Conservation (phyloP, 2,797 vertebrate genomes). For the Philypnodon macrostomus region DNA sequence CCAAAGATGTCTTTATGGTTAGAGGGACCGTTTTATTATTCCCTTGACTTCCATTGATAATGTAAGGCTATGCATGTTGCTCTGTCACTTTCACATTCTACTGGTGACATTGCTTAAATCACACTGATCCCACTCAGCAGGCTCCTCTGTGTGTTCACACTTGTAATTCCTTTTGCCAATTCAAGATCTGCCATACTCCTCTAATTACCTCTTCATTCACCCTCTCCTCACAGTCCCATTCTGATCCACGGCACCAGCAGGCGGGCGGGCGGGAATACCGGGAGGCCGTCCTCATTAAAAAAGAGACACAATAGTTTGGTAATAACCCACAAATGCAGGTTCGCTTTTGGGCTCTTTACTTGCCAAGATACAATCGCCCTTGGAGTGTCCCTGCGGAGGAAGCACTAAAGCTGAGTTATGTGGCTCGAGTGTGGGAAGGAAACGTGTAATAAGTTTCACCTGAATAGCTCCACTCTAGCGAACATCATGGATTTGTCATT, state of each 20-base stretch:
- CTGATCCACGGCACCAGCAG: constrained; percentile 30
- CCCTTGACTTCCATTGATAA: too few relatives aligned
- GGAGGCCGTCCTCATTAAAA: constrained; percentile 59
- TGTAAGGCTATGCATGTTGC: constrained; percentile 12
- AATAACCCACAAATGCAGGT: constrained; percentile 54
- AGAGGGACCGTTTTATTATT: too few relatives aligned
- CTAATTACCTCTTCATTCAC: constrained; percentile 69
- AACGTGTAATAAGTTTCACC: constrained; percentile 75
- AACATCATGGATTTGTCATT: constrained; percentile 72
- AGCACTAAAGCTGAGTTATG: constrained; percentile 67
- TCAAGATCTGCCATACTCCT: constrained; percentile 52
- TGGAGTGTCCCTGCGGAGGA: constrained; percentile 60
- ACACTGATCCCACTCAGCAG: constrained; percentile 42
- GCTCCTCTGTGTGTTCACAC: constrained; percentile 48
- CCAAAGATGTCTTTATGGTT: too few relatives aligned
- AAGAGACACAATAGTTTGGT: constrained; percentile 45
- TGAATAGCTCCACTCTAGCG: constrained; percentile 71
- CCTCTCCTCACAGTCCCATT: constrained; percentile 55
- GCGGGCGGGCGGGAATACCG: constrained; percentile 55
- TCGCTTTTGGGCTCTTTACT: constrained; percentile 54
- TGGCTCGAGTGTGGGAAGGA: constrained; percentile 71
- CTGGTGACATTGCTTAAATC: constrained; percentile 26
- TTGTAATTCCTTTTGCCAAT: constrained; percentile 60
- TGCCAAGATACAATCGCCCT: constrained; percentile 58
- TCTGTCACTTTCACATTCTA: constrained; percentile 19